A percentile compares a stretch with the other conserved stretches of the same genome.
phyloP scores from a whole-genome alignment of 1,140 invertebrate genomes.

The Aphelenchoides fujianensis region DNA sequence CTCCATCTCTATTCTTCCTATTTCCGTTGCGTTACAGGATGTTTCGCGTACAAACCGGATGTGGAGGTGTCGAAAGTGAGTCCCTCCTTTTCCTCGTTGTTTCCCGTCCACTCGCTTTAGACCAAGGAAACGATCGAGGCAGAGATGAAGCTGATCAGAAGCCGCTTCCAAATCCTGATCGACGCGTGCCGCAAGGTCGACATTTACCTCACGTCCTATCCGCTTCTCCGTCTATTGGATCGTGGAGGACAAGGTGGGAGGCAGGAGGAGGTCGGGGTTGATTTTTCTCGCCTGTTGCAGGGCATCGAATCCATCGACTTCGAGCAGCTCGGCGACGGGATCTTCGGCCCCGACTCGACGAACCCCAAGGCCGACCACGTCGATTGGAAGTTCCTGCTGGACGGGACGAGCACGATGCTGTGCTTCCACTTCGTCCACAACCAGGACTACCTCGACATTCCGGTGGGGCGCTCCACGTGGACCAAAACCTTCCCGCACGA shows the following conservation, averaged over 20 bases:
- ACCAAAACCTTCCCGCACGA: not conserved
- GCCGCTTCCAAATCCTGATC: not conserved
- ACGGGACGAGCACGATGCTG: not conserved
- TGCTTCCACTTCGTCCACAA: constrained; percentile 1
- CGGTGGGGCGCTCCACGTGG: not conserved
- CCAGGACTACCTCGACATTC: not conserved
- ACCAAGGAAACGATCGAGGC: not conserved
- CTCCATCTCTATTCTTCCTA: too few relatives aligned
- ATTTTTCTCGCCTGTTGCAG: not conserved
- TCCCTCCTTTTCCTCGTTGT: too few relatives aligned
- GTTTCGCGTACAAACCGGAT: constrained; percentile 9
- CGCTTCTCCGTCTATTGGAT: constrained; percentile 2
- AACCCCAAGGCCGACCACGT: not conserved
- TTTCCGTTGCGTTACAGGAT: too few relatives aligned
- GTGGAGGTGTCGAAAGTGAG: not conserved
- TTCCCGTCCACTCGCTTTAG: not conserved
- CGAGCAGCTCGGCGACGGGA: not conserved
- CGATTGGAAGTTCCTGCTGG: not conserved
- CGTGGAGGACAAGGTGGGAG: not conserved
- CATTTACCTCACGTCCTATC: not conserved
- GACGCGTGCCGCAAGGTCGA: not conserved
- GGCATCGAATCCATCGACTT: not conserved
- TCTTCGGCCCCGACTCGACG: not conserved
- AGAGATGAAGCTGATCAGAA: not conserved
- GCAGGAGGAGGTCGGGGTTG: not conserved